A percentile compares a stretch with the other conserved stretches of the same genome.
These are phyloP conservation scores for Cylindroiulus punctatus DNA, from an alignment of 2,888 invertebrate species.

Conservation along the genomic window DNA sequence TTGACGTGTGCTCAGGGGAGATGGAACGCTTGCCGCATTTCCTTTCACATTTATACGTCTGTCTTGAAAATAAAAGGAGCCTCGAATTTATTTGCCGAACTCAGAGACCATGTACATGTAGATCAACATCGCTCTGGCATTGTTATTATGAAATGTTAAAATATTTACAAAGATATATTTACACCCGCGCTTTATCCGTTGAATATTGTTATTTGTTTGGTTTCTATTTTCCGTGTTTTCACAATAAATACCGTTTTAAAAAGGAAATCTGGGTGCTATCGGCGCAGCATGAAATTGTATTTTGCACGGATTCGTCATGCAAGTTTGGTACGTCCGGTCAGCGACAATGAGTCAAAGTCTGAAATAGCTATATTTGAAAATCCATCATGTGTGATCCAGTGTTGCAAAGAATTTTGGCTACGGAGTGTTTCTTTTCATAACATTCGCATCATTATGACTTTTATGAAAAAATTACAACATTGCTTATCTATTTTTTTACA, in stretches of 20 bases:
- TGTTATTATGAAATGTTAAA: background rate
- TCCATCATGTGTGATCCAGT: no score
- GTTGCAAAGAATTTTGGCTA: no score
- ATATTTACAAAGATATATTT: conserved; percentile 29
- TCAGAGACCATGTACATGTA: background rate
- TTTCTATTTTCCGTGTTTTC: background rate
- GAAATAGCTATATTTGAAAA: no score
- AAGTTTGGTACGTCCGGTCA: no score
- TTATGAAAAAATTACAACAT: no score
- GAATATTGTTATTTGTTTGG: background rate
- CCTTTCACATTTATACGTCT: background rate
- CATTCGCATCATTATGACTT: no score
- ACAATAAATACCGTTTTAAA: background rate
- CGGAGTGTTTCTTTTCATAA: no score
- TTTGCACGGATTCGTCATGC: no score
- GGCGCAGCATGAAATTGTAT: no score
- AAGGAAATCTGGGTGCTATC: background rate
- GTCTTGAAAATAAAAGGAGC: no score
- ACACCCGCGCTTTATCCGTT: conserved; percentile 15
- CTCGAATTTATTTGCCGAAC: background rate
- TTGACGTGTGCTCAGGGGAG: background rate
- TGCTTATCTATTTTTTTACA: no score
- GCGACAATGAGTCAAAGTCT: no score
- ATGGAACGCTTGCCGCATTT: background rate
- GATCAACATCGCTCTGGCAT: background rate